Base-by-base conservation (phyloP, 2,888 invertebrate genomes). In the Chesias legatella region DNA sequence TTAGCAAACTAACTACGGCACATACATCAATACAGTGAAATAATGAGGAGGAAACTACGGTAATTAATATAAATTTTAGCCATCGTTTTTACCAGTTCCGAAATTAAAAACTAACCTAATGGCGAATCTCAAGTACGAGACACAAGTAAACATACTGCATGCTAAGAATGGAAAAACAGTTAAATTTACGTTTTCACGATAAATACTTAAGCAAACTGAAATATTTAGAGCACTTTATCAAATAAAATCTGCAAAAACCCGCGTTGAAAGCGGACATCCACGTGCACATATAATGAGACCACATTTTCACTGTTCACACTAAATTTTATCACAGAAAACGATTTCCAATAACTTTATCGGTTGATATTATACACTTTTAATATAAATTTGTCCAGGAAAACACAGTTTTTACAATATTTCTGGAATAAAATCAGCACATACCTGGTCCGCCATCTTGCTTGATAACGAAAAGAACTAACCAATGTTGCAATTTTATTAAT, bases 401-500 rank as follows among this genome's bases (percentile, higher is more conserved):
- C 33, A 3, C 1, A 26, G 20, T 47, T 57, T 57, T 55, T 52
- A 4, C 36, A 58, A 45, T 58, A 66, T 56, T 73, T 73, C 59
- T 54, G 32, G 20, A 30, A 48, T 69, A 74, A 62, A 68, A 55
- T 68, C 65, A 60, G 67, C 67, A 90, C 92, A 74, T 91, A 94
- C 94, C 92, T 94, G 94, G 84, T 94, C 94, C 88, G 94, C 94
- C 94, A 94, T 94, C 79, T 93, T 93, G 91, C 82, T 89, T 81
- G 83, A 82, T 67, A 83, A 80, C 67, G 83, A 85, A 89, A 91
- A 91, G 90, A 83, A 76, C 43, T 34, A 24, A 17, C 45, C 63
- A 53, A 43, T 68, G 62, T 63, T 65, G 63, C 65, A 58, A 61
- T 13, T 13, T n/a, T n/a, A n/a, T n/a, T n/a, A n/a, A n/a, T n/a